phyloP scores from a whole-genome alignment of 1,140 invertebrate genomes.

The Zaprionus ornatus region DNA sequence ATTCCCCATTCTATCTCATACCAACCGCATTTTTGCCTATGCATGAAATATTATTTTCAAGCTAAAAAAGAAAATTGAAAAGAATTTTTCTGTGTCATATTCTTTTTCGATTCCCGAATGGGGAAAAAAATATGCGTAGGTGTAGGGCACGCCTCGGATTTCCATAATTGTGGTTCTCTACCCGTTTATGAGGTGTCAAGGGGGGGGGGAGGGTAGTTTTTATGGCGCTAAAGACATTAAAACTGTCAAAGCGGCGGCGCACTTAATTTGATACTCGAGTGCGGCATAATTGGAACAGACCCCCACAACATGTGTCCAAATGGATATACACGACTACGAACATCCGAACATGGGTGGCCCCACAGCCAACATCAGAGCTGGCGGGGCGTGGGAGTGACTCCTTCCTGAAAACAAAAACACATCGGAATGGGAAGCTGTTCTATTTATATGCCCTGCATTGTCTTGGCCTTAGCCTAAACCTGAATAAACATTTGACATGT shows the following conservation, averaged over 20 bases:
- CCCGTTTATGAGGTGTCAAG: conserved; percentile 38
- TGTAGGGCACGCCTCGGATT: conserved; percentile 55
- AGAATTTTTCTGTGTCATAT: conserved; percentile 57
- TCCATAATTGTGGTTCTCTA: conserved; percentile 51
- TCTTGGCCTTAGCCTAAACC: conserved; percentile 12
- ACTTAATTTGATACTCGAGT: conserved; percentile 80
- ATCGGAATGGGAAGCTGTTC: conserved; percentile 26
- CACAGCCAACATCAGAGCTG: conserved; percentile 17
- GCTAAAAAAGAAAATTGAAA: conserved; percentile 24
- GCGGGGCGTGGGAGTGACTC: conserved; percentile 56
- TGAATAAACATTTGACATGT: conserved; percentile 32
- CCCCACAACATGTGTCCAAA: conserved; percentile 46
- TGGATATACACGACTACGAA: conserved; percentile 33
- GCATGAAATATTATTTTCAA: conserved; percentile 73
- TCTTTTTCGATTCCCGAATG: conserved; percentile 13
- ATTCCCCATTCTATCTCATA: not conserved
- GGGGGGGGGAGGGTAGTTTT: conserved; percentile 42
- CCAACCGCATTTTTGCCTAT: conserved; percentile 71
- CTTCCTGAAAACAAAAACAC: not conserved
- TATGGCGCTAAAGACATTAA: conserved; percentile 79
- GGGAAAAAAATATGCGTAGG: conserved; percentile 46
- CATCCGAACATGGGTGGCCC: conserved; percentile 56
- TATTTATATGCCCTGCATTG: conserved; percentile 50
- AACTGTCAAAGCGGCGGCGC: conserved; percentile 75
- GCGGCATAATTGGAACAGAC: conserved; percentile 73